Conservation (phyloP, 2,797 vertebrate genomes). For the Zalophus californianus region DNA sequence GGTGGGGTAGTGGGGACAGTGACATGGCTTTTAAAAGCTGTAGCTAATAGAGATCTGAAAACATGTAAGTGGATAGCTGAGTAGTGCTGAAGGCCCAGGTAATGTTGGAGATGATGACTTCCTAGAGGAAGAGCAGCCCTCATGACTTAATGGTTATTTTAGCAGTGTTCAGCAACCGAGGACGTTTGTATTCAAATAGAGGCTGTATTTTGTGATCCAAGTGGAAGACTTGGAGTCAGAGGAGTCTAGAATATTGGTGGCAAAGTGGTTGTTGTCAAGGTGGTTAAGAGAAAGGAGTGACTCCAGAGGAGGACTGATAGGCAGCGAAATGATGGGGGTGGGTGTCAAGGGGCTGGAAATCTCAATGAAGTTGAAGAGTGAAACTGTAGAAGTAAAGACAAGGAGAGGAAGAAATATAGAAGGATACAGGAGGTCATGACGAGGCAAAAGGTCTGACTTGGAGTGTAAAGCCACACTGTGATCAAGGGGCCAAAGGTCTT, state of each 20-base stretch:
- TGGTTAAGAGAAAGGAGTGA: slow-evolving; percentile 32
- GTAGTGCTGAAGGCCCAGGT: not conserved
- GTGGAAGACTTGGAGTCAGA: not conserved
- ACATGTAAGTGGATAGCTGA: not conserved
- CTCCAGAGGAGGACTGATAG: not conserved
- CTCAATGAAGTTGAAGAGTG: slow-evolving; percentile 1
- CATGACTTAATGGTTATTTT: not conserved
- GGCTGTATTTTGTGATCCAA: slow-evolving; percentile 6
- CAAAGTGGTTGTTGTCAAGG: not conserved
- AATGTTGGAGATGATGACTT: not conserved
- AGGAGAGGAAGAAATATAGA: not conserved
- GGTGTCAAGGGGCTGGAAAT: not conserved
- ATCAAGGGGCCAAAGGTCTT: not conserved
- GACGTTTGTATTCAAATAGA: not conserved
- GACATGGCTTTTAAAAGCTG: slow-evolving; percentile 16
- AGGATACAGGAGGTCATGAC: not conserved
- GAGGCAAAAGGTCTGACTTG: slow-evolving; percentile 1
- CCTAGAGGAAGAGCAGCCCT: not conserved
- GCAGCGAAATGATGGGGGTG: not conserved
- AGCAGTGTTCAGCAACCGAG: not conserved
- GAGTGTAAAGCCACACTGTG: not conserved
- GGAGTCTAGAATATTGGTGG: not conserved
- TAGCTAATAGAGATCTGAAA: not conserved
- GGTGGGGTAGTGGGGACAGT: not conserved
- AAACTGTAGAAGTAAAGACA: slow-evolving; percentile 15